A percentile compares a stretch with the other conserved stretches of the same genome.
Conservation (phyloP, 2,888 invertebrate species). For the Tyria jacobaeae region DNA sequence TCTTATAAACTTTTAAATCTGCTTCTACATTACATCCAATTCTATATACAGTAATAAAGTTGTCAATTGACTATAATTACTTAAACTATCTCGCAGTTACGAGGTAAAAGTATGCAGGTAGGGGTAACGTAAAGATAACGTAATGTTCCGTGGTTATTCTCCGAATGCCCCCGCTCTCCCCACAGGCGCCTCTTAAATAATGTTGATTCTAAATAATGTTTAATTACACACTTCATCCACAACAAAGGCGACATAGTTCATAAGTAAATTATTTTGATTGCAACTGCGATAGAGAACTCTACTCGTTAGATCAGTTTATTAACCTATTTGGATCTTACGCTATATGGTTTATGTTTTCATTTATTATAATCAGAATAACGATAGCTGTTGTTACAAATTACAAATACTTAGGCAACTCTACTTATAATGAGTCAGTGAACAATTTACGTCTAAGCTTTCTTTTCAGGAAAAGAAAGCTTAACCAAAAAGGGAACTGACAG, state of each 20-base stretch:
- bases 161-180: slow-evolving; percentile 5
- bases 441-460: too few species aligned
- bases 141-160: slow-evolving; percentile 55
- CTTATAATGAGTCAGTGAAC: too few species aligned
- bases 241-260: slow-evolving; percentile 46
- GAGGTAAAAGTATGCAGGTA: slow-evolving; percentile 41
- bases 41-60: slow-evolving; percentile 26
- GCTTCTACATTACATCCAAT: slow-evolving; percentile 26
- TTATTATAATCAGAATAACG: too few species aligned
- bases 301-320: neutral
- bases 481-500: too few species aligned
- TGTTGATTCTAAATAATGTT: slow-evolving; percentile 63
- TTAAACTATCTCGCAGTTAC: slow-evolving; percentile 29
- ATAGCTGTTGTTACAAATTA: too few species aligned
- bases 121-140: slow-evolving; percentile 53
- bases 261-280: slow-evolving; percentile 46
- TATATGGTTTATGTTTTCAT: too few species aligned
- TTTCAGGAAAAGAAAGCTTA: too few species aligned
- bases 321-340: neutral
- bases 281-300: slow-evolving; percentile 2
- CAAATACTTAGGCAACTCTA: too few species aligned
- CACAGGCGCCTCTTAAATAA: slow-evolving; percentile 63
- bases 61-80: slow-evolving; percentile 30
- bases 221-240: slow-evolving; percentile 56
- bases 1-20: slow-evolving; percentile 21